Conservation (phyloP, 1,140 invertebrate genomes). For the Paraescarpia echinospica region DNA sequence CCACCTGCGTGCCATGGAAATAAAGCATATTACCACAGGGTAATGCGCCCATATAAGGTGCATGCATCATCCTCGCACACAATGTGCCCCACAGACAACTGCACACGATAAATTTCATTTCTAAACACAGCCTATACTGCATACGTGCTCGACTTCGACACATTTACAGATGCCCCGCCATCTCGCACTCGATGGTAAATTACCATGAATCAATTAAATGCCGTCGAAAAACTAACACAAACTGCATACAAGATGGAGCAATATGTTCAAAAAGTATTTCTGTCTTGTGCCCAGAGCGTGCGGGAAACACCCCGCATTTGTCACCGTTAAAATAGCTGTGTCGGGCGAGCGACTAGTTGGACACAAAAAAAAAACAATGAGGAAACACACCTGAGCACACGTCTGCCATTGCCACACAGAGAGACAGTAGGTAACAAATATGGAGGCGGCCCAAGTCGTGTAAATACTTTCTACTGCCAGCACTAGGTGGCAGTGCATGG, state of each 20-base stretch:
- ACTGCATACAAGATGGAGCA: not conserved
- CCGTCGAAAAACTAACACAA: not conserved
- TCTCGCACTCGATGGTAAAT: not conserved
- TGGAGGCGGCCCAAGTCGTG: not conserved
- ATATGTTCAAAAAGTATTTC: not conserved
- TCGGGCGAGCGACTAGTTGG: no score
- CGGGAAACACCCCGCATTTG: not conserved
- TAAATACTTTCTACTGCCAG: not conserved
- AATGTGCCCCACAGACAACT: not conserved
- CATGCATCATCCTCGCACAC: not conserved
- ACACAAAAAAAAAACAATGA: not conserved
- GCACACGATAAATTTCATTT: not conserved
- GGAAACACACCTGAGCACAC: not conserved
- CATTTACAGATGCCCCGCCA: not conserved
- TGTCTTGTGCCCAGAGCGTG: not conserved
- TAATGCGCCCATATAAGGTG: not conserved
- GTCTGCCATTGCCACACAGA: not conserved
- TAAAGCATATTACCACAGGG: conserved; percentile 5
- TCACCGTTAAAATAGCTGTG: not conserved
- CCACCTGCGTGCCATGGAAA: not conserved
- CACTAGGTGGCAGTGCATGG: not conserved
- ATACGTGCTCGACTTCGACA: not conserved
- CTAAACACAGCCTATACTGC: not conserved
- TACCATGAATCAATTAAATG: not conserved
- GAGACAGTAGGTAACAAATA: not conserved